Evolutionary conservation across 2,113 vertebrate genomes (phyloP), one percentile per base, ranked within the genome.

Genomic region (Bos indicus): DNA sequence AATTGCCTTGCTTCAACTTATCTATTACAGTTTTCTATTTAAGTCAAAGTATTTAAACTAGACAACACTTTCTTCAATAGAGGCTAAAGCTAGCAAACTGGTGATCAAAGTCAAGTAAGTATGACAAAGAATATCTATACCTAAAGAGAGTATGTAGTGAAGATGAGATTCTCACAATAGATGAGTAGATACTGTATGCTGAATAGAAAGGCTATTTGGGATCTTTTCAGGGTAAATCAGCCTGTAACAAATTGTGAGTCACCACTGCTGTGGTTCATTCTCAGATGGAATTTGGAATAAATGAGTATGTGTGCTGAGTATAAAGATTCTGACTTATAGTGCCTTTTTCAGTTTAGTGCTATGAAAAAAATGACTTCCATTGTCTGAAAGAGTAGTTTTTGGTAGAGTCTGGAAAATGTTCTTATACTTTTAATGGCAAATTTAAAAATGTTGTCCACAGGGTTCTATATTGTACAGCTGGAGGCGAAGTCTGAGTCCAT

Each of bases 351-450:
- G 43, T 89, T 92, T 52, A 13, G 43, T 60, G 36, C 46, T 46
- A 57, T 40, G 82, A 46, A 87, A 90, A 82, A 96, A 48, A 17
- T 40, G 54, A 54, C 78, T 96, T 71, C 21, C 11, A 33, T 67
- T 33, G 43, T 92, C 86, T 81, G 83, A 87, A 96, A 90, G 95
- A 94, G 30, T 26, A 33, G 77, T 64, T 85, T 94, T 93, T 19
- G 54, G 78, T 26, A 87, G 36, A 86, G n/a, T 40, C 60, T 97
- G 56, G 56, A 82, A 91, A 95, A 82, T 0, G 0, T 83, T 93
- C 92, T 87, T 64, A 40, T 19, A 93, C 40, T 89, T 94, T 90
- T 77, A 89, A 95, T 30, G 57, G 90, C 84, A 88, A 57, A n/a
- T 96, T 93, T 8, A 13, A 93, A 89, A 90, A 67, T 4, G 5